Evolutionary conservation across 2,797 vertebrate species (phyloP).

Genomic region (Novumbra hubbsi): DNA sequence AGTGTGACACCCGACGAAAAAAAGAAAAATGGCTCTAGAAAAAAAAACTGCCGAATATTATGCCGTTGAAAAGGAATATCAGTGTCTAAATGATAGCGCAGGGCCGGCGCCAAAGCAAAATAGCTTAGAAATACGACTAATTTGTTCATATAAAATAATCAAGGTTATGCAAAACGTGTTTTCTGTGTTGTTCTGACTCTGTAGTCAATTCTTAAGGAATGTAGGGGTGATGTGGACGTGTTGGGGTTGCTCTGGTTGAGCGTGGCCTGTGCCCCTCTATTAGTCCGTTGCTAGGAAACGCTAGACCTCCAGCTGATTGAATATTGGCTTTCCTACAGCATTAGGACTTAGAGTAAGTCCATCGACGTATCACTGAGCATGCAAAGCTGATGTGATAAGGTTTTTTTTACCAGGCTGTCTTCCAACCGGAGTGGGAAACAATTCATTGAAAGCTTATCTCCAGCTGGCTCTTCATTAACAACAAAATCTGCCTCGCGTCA

Average conservation of each 20-base stretch:
- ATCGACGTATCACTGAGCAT: not conserved
- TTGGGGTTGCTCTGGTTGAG: slow-evolving; percentile 9
- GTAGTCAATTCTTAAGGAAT: not conserved
- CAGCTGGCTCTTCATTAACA: slow-evolving; percentile 12
- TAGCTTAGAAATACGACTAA: not conserved
- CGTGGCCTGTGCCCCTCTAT: slow-evolving; percentile 13
- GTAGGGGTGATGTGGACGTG: slow-evolving; percentile 11
- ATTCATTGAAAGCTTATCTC: slow-evolving; percentile 25
- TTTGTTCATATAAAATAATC: not conserved
- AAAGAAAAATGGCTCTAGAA: not conserved
- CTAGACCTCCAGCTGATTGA: slow-evolving; percentile 21
- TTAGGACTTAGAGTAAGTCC: not conserved
- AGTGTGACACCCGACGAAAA: not conserved
- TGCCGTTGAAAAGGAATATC: not conserved
- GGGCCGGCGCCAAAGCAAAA: not conserved
- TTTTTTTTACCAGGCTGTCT: not conserved
- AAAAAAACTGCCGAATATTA: not conserved
- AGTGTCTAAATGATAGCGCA: not conserved
- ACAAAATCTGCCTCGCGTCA: slow-evolving; percentile 10
- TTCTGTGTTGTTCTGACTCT: not conserved
- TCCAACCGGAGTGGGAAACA: not conserved
- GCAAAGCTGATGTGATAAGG: not conserved
- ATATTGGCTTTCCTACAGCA: slow-evolving; percentile 5
- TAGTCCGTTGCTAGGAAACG: slow-evolving; percentile 42
- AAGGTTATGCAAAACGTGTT: not conserved